Conservation (phyloP, 2,113 vertebrate species). For the Mus pahari region DNA sequence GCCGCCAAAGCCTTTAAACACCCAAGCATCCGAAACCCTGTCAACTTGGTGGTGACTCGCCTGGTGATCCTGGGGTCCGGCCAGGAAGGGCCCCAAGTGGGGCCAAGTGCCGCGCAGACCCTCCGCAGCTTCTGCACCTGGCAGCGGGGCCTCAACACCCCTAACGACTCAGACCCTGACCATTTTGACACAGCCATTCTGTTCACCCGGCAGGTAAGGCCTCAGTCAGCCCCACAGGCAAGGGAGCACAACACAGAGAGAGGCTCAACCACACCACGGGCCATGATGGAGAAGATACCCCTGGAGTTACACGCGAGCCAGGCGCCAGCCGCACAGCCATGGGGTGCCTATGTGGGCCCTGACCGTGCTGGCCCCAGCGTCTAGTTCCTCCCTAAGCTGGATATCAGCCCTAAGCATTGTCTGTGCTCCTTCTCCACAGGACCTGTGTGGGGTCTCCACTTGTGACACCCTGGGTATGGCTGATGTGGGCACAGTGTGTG, state of each 20-base stretch:
- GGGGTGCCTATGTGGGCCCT: neutral
- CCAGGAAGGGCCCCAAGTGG: constrained; percentile 81
- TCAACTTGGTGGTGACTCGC: constrained; percentile 85
- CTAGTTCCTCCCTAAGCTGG: neutral
- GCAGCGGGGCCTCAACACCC: constrained; percentile 85
- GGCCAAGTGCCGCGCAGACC: constrained; percentile 84
- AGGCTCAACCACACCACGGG: neutral
- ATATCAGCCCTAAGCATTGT: neutral
- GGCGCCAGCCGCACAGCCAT: neutral
- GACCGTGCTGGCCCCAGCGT: neutral
- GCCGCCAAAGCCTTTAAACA: constrained; percentile 86
- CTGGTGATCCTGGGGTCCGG: constrained; percentile 84
- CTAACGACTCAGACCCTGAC: constrained; percentile 82
- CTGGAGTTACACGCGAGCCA: rapidly evolving
- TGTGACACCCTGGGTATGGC: constrained; percentile 89
- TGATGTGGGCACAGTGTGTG: constrained; percentile 87
- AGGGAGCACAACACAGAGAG: rapidly evolving
- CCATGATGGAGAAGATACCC: rapidly evolving
- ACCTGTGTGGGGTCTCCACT: constrained; percentile 86
- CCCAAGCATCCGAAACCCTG: constrained; percentile 85
- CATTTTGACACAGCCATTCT: constrained; percentile 88
- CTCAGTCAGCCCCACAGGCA: neutral
- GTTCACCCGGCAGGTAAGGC: constrained; percentile 87
- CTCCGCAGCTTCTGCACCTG: constrained; percentile 87
- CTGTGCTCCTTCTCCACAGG: constrained; percentile 69